Evolutionary conservation across 2,113 vertebrate genomes (phyloP), one percentile per base, ranked within the genome.

Genomic region (Rynchops niger): DNA sequence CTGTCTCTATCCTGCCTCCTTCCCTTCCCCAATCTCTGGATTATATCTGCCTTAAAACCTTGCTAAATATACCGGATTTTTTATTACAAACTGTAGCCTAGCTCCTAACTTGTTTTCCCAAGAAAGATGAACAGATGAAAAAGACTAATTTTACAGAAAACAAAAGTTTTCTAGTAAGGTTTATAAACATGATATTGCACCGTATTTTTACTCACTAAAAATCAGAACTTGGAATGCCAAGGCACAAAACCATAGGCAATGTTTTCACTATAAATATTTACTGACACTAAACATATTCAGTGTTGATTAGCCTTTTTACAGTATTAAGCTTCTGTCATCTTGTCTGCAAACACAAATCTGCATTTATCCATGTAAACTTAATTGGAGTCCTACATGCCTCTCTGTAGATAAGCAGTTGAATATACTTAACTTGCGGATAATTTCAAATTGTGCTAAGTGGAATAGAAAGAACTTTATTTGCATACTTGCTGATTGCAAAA

Each of bases 281-380:
- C 94, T 96, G 97, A 97, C 97, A 97, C 95, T 98, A 97, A 97
- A 97, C 93, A 97, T 97, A 98, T 98, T 97, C 97, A 96, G 95
- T 89, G 97, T 97, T 98, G 97, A 98, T 98, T 98, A 96, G 98
- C 82, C 97, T 95, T 98, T 98, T 97, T 98, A 96, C 94, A 98
- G 87, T 88, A 98, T 95, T 97, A 96, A 95, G 95, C 95, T 97
- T 96, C 98, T 98, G 97, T 97, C 97, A 97, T 95, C 89, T 97
- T 97, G 50, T 87, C 93, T 95, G 83, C 96, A 97, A 98, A 97
- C 80, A 96, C 89, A 97, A 97, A 97, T 97, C 96, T 96, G 94
- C 95, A 94, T 97, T 97, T 98, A 97, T 95, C 97, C 91, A 86
- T 94, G 95, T 97, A 97, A 96, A 97, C 89, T 96, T 98, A 97